Conservation (phyloP, 2,888 invertebrate species). For the Caenorhabditis angaria region DNA sequence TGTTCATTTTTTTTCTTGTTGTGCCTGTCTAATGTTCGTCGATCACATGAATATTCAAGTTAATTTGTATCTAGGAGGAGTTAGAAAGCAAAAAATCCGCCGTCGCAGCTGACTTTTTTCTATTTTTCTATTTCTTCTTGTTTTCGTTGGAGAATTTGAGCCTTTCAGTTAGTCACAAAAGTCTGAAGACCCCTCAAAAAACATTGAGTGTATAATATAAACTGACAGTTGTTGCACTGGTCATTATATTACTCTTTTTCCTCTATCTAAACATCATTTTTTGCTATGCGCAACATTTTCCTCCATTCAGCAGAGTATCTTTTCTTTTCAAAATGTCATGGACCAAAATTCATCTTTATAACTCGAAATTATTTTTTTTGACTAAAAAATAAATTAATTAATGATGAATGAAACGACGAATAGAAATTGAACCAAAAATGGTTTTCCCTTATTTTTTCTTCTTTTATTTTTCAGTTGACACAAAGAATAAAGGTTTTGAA, state of each 20-base stretch:
- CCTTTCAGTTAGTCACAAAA: no score
- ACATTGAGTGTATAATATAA: no score
- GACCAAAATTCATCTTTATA: neutral
- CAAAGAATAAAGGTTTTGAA: no score
- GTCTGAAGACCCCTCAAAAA: no score
- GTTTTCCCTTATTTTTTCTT: no score
- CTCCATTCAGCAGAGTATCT: no score
- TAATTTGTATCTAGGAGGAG: slow-evolving; percentile 2
- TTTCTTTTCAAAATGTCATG: neutral
- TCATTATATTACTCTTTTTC: no score
- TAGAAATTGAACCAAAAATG: no score
- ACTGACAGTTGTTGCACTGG: no score
- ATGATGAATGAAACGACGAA: neutral
- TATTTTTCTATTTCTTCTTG: neutral
- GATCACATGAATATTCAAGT: slow-evolving; percentile 4
- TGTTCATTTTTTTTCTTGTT: neutral
- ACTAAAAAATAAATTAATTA: neutral
- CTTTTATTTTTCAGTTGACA: no score
- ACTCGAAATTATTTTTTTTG: neutral
- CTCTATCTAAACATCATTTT: neutral
- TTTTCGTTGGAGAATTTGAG: neutral
- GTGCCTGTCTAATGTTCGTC: neutral
- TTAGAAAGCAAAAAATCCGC: neutral
- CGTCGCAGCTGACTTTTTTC: neutral
- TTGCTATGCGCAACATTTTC: no score